Conservation (phyloP, 2,888 invertebrate genomes). For the Halocaridina rubra region DNA sequence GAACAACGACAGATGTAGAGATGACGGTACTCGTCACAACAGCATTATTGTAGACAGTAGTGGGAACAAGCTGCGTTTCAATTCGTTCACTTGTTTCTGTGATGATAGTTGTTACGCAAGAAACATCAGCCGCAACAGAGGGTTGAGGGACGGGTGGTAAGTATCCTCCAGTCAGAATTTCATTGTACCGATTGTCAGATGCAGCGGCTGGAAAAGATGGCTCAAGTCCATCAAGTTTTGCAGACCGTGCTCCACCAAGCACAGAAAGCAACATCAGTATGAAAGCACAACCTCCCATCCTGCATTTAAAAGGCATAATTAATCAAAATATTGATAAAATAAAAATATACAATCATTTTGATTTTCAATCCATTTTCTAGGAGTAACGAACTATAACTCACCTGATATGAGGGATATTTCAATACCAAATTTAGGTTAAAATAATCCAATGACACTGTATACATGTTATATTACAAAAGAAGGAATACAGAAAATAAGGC, state of each 20-base stretch:
- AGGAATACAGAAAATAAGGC: too few relatives aligned
- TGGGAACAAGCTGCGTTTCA: slow-evolving; percentile 36
- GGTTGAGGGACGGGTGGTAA: slow-evolving; percentile 36
- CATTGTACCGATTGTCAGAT: slow-evolving; percentile 2
- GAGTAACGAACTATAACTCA: too few relatives aligned
- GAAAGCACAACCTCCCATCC: not conserved
- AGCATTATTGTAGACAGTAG: slow-evolving; percentile 44
- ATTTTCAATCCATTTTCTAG: too few relatives aligned
- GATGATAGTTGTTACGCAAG: slow-evolving; percentile 35
- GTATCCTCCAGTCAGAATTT: slow-evolving; percentile 22
- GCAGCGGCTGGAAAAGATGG: not conserved
- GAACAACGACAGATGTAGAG: slow-evolving; percentile 30
- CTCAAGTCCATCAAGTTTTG: slow-evolving; percentile 21
- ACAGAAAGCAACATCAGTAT: not conserved
- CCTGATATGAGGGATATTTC: not conserved
- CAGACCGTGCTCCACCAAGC: not conserved
- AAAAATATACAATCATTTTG: not conserved
- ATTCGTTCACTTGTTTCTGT: slow-evolving; percentile 18
- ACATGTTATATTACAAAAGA: too few relatives aligned
- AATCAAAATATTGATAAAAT: not conserved
- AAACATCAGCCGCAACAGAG: not conserved
- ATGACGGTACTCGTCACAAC: slow-evolving; percentile 50
- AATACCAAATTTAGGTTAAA: too few relatives aligned
- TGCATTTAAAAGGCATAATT: not conserved
- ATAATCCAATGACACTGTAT: too few relatives aligned